phyloP scores from a whole-genome alignment of 2,113 vertebrate species.

The Electrona antarctica region DNA sequence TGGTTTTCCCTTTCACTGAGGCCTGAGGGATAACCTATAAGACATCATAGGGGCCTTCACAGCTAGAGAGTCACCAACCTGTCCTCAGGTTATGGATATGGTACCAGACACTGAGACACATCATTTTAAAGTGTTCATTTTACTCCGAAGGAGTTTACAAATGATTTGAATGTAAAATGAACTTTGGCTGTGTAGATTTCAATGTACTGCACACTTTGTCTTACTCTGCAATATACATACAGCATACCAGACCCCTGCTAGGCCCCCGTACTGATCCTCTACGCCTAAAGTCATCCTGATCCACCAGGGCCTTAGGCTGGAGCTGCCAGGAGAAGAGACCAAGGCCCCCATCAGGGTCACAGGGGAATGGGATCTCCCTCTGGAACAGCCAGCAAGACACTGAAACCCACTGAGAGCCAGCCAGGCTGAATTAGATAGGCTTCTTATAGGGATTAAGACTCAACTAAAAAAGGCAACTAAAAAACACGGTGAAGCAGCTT shows the following conservation, averaged over 20 bases:
- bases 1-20: no score
- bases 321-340: constrained; percentile 57
- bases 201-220: neutral
- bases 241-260: constrained; percentile 5
- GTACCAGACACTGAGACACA: no score
- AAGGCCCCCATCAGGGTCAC: constrained; percentile 56
- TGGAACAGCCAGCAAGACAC: constrained; percentile 70
- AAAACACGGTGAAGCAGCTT: no score
- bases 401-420: constrained; percentile 52
- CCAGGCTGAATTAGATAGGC: constrained; percentile 66
- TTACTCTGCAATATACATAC: neutral
- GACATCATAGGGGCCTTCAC: constrained; percentile 28
- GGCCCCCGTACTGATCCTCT: constrained; percentile 37
- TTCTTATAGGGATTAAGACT: constrained; percentile 68
- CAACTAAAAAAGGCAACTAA: neutral
- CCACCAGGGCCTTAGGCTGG: constrained; percentile 67
- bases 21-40: constrained; percentile 22
- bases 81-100: constrained; percentile 44
- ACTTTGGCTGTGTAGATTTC: neutral
- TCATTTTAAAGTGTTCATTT: no score
- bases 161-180: no score
- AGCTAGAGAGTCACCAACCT: constrained; percentile 11
- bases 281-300: constrained; percentile 53
- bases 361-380: constrained; percentile 68
- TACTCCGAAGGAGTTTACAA: no score